Evolutionary conservation across 1,140 invertebrate genomes (phyloP), one percentile per base, ranked within the genome.

Genomic region (Cotesia chilonis): DNA sequence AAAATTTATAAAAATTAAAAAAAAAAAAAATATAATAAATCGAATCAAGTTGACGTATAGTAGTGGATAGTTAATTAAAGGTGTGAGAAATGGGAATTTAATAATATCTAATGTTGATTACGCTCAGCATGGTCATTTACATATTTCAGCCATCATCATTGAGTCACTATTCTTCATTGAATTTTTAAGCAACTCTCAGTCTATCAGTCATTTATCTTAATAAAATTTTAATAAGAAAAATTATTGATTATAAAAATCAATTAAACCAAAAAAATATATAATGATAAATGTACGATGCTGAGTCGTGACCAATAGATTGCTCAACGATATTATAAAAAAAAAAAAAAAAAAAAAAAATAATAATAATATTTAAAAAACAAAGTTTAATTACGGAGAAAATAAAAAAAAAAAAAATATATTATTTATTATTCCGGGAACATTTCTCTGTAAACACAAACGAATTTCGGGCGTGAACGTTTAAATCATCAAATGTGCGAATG

Each of bases 401-500:
- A 47, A 38, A 36, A 67, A 57, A 61, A 4, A 65, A 28, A 28
- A 28, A 28, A 28, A 28, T 28, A 28, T 17, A 59, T 41, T 7
- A 36, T 38, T 54, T 54, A 73, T 17, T 60, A 68, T 61, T 72
- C 68, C 60, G 68, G 71, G 70, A 73, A 75, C 74, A 75, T 70
- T 75, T 75, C 71, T 75, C 59, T 72, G 71, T 75, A 75, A 75
- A 68, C 71, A 73, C 64, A 68, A 75, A 70, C 52, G 54, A 69
- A 65, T 68, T 67, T 75, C 72, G 74, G 74, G 74, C 74, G 74
- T 70, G 57, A 72, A 72, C 59, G 70, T 67, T 36, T 47, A 20
- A 73, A 70, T 75, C 71, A 75, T 75, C 59, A 38, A 57, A 36
- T 28, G 74, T 70, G 68, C 72, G 74, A 75, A 75, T 75, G 74